Percentiles rank a stretch among this genome's conserved stretches.
phyloP scores from a whole-genome alignment of 2,888 invertebrate species.

The Dyspetes luteomarginatus region DNA sequence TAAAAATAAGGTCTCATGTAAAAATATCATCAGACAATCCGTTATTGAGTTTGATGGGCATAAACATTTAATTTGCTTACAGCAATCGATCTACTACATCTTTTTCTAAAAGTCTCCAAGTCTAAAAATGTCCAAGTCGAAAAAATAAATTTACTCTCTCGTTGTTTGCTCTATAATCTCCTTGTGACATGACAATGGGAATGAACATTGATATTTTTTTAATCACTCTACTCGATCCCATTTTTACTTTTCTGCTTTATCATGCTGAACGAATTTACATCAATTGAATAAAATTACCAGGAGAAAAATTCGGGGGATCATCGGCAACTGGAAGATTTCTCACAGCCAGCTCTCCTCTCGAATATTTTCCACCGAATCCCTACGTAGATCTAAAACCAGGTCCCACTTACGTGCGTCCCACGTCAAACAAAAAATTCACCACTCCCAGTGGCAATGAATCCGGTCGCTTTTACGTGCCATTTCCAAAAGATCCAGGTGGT shows the following conservation, averaged over 20 bases:
- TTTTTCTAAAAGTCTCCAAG: too few relatives aligned
- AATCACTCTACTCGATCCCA: too few relatives aligned
- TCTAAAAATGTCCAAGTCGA: too few relatives aligned
- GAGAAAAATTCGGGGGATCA: conserved; percentile 29
- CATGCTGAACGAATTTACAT: not conserved
- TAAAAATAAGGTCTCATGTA: too few relatives aligned
- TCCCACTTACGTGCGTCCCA: conserved; percentile 73
- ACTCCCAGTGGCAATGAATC: conserved; percentile 49
- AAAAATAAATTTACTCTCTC: too few relatives aligned
- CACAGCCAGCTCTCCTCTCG: conserved; percentile 67
- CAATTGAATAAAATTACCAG: conserved; percentile 11
- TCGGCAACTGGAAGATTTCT: conserved; percentile 66
- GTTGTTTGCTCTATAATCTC: too few relatives aligned
- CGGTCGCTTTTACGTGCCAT: conserved; percentile 72
- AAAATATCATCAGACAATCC: too few relatives aligned
- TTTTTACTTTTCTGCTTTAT: not conserved
- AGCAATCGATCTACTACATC: too few relatives aligned
- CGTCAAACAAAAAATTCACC: conserved; percentile 25
- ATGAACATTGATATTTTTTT: too few relatives aligned
- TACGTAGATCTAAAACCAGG: conserved; percentile 69
- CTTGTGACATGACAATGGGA: too few relatives aligned
- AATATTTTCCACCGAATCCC: conserved; percentile 80
- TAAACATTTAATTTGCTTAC: too few relatives aligned
- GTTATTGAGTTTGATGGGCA: too few relatives aligned
- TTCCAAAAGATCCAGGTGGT: conserved; percentile 79